These are phyloP conservation scores for Listronotus bonariensis DNA, from an alignment of 1,140 invertebrate genomes.

Conservation along the genomic window DNA sequence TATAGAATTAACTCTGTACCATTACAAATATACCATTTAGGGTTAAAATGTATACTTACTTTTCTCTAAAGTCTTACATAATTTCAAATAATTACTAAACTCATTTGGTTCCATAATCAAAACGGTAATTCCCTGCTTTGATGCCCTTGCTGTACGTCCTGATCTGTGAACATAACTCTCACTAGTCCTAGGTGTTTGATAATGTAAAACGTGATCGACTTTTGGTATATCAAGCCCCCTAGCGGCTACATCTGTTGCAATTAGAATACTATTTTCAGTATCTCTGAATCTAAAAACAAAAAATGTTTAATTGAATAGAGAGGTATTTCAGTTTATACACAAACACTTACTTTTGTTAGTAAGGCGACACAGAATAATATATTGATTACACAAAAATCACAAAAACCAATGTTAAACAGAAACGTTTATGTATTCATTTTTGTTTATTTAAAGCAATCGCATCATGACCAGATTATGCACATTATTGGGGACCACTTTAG, in stretches of 20 bases:
- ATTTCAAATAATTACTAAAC: conserved; percentile 75
- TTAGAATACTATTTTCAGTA: conserved; percentile 74
- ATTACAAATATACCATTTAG: too few relatives aligned
- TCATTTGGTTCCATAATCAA: conserved; percentile 91
- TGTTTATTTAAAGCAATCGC: too few relatives aligned
- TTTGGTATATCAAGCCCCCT: conserved; percentile 94
- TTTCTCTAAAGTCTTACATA: conserved; percentile 82
- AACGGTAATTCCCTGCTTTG: conserved; percentile 86
- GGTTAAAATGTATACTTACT: conserved; percentile 60
- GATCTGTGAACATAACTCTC: conserved; percentile 97
- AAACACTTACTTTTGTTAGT: background rate
- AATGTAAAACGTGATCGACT: conserved; percentile 96
- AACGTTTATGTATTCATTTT: too few relatives aligned
- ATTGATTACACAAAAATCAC: too few relatives aligned
- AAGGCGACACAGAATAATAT: too few relatives aligned
- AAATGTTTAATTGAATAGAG: too few relatives aligned
- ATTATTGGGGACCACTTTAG: too few relatives aligned
- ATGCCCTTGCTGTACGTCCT: conserved; percentile 91
- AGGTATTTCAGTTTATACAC: background rate
- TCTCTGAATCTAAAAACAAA: conserved; percentile 71
- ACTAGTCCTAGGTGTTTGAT: conserved; percentile 93
- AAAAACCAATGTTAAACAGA: too few relatives aligned
- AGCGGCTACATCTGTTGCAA: conserved; percentile 97
- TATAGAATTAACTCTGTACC: too few relatives aligned
- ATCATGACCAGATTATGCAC: too few relatives aligned